Base-by-base conservation (phyloP, 2,113 vertebrate genomes). In the Pelobates fuscus region DNA sequence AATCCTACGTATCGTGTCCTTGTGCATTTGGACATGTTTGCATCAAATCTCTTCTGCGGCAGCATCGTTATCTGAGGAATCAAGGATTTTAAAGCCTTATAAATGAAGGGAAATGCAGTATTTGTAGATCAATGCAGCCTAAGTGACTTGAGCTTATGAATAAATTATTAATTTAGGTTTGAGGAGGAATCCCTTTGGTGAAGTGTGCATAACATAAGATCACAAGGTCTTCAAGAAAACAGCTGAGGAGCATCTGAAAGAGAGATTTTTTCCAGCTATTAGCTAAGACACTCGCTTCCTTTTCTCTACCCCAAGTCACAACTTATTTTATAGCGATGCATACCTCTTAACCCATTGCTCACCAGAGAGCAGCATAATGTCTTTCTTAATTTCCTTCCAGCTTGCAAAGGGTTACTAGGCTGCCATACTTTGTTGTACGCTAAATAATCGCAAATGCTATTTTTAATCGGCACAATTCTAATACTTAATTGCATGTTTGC, bases 151-250 rank as follows among this genome's bases (percentile, higher is more conserved):
- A 83, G 84, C 79, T 66, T 20, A 44, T 43, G 69, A 81, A 82
- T 83, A 82, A 86, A 88, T 85, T 82, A 86, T 83, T 87, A 79
- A 84, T 85, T 77, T 25, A 55, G 61, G 78, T 74, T 79, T 61
- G 6, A 0, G 66, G 78, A 85, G 80, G 78, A 71, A 84, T 80
- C 71, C 80, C 75, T 77, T 80, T 68, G 79, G 54, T 77, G 52
- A 63, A 79, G 74, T 30, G 57, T 77, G 78, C 57, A 20, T 3
- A n/a, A 76, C 79, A 78, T 8, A 49, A 49, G 44, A 49, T 49
- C 2, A 71, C 82, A 7, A 74, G 79, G 78, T 81, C 57, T 75
- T 71, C 77, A 71, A 26, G 49, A 29, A 57, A 63, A 71, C 77
- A 29, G 46, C 67, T 18, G 20, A 32, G 49, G 63, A 78, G 46